Evolutionary conservation across 2,888 invertebrate species (phyloP).

Genomic region (Drosophila longiperda): DNA sequence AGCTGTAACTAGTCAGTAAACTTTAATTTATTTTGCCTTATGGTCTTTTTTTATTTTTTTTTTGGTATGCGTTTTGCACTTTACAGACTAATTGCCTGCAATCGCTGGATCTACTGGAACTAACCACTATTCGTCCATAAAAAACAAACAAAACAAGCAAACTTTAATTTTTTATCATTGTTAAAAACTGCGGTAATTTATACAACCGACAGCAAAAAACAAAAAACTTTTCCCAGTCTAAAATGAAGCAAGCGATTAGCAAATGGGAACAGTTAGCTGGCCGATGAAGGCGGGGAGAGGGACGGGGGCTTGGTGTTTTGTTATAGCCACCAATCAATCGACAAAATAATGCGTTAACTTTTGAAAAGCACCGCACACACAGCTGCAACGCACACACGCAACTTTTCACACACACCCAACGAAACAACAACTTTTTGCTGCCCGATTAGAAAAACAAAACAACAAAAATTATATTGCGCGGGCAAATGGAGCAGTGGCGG

Average conservation of each 20-base stretch:
- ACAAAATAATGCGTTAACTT: conserved; percentile 81
- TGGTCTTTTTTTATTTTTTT: conserved; percentile 3
- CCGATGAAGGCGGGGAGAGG: background rate
- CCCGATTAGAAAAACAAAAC: conserved; percentile 50
- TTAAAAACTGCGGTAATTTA: conserved; percentile 80
- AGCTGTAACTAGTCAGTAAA: conserved; percentile 3
- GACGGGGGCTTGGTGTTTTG: background rate
- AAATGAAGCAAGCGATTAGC: conserved; percentile 60
- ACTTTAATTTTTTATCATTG: conserved; percentile 78
- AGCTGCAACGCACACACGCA: conserved; percentile 72
- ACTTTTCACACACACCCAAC: conserved; percentile 57
- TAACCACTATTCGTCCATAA: background rate
- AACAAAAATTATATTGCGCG: conserved; percentile 55
- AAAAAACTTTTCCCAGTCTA: conserved; percentile 57
- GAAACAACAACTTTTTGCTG: conserved; percentile 35
- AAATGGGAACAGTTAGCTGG: background rate
- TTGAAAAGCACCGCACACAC: conserved; percentile 49
- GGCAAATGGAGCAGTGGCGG: background rate
- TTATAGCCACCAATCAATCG: conserved; percentile 69
- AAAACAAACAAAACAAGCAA: conserved; percentile 48
- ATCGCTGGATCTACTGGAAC: conserved; percentile 30
- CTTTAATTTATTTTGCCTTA: conserved; percentile 7
- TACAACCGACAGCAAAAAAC: conserved; percentile 62
- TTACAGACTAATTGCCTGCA: conserved; percentile 73
- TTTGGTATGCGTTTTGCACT: conserved; percentile 32